Evolutionary conservation across 1,140 invertebrate genomes (phyloP).

Genomic region (Papilio aristodemus): DNA sequence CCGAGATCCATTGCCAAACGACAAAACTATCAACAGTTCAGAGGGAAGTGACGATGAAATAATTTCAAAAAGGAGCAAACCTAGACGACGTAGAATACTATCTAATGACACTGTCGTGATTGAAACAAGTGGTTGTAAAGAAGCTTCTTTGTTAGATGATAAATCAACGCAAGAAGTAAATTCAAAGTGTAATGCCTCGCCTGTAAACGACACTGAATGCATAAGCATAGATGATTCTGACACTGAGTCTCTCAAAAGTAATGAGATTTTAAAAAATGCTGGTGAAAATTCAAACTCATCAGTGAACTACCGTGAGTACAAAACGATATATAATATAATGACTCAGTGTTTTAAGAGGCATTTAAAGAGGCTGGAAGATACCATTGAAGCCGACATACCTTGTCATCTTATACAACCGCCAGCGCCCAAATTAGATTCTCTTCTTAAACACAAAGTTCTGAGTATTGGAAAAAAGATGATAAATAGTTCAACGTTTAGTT

Average conservation of each 20-base stretch:
- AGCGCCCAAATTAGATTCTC: conserved; percentile 38
- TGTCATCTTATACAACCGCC: conserved; percentile 27
- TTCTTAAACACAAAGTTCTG: conserved; percentile 63
- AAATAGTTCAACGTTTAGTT: conserved; percentile 53
- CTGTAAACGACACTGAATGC: conserved; percentile 45
- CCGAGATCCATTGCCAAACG: neutral
- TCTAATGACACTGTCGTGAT: conserved; percentile 63
- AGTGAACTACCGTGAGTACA: conserved; percentile 21
- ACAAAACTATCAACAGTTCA: neutral
- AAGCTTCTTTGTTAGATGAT: conserved; percentile 25
- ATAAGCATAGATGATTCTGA: conserved; percentile 58
- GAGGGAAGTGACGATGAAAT: conserved; percentile 48
- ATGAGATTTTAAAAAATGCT: conserved; percentile 10
- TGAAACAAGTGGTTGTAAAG: conserved; percentile 39
- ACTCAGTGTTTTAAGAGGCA: conserved; percentile 49
- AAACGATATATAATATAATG: conserved; percentile 44
- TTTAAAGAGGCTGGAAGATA: conserved; percentile 42
- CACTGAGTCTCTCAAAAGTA: conserved; percentile 36
- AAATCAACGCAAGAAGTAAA: conserved; percentile 27
- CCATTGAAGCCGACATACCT: conserved; percentile 26
- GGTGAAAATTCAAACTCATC: conserved; percentile 19
- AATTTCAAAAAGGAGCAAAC: conserved; percentile 34
- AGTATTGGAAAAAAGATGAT: conserved; percentile 67
- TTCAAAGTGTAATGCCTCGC: neutral
- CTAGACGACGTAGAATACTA: conserved; percentile 47